Evolutionary conservation across 2,888 invertebrate species (phyloP).

Genomic region (Plutella xylostella): DNA sequence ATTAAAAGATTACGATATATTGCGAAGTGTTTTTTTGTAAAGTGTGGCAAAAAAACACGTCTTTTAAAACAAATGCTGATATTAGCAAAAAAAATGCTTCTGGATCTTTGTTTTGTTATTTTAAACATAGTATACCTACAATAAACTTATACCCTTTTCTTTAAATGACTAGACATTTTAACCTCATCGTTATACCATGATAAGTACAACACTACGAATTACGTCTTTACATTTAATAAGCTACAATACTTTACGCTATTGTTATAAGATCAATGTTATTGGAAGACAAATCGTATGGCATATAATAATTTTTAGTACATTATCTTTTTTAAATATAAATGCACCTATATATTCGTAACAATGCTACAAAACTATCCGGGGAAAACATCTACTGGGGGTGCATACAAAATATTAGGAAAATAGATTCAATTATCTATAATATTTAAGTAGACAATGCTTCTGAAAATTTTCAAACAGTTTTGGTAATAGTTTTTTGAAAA

Average conservation of each 20-base stretch:
- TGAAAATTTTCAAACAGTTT: too few species aligned
- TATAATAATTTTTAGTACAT: conserved; percentile 59
- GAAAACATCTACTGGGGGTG: conserved; percentile 46
- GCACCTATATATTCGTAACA: conserved; percentile 60
- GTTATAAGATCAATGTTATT: conserved; percentile 67
- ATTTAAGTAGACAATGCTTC: conserved; percentile 36
- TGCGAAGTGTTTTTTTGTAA: too few species aligned
- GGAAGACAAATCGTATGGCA: conserved; percentile 72
- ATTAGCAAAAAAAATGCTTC: too few species aligned
- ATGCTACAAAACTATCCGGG: conserved; percentile 57
- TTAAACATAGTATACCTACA: too few species aligned
- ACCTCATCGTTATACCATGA: too few species aligned
- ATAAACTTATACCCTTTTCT: neutral
- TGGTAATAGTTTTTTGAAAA: too few species aligned
- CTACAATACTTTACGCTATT: conserved; percentile 66
- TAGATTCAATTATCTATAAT: conserved; percentile 37
- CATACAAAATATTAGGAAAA: conserved; percentile 65
- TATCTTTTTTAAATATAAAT: conserved; percentile 52
- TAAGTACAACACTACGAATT: too few species aligned
- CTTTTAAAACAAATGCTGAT: too few species aligned
- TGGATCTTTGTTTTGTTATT: too few species aligned
- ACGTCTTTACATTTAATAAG: conserved; percentile 61
- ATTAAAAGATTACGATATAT: too few species aligned
- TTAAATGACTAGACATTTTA: too few species aligned
- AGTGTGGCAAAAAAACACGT: too few species aligned